Base-by-base conservation (phyloP, 1,140 invertebrate species). In the Venustaconcha ellipsiformis region DNA sequence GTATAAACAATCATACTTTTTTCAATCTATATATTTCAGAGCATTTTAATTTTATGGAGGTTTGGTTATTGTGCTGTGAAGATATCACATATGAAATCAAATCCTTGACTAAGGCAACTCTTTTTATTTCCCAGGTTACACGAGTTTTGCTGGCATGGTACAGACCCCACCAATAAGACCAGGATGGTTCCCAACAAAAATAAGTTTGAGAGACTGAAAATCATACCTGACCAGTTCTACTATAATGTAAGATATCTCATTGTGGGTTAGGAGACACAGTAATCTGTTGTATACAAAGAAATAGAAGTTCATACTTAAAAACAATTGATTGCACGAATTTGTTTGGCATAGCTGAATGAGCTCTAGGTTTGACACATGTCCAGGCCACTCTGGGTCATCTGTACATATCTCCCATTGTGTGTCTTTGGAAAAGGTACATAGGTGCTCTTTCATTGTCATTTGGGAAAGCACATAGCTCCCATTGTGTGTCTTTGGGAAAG, bases 151-250 rank as follows among this genome's bases (percentile, higher is more conserved):
- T 89, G 88, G 88, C 88, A 89, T 80, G 88, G 88, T 2, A 83
- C 82, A 69, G 86, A 88, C 75, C 84, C 83, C 2, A 70, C 80
- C 1, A 88, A 87, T 76, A 89, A 89, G 74, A 88, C 87, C 12
- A 78, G 78, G 15, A 79, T 85, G 23, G 77, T 85, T 13, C 81
- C 83, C 37, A 78, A 77, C 55, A 63, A 70, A n/a, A 72, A 82
- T 37, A 78, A 71, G 17, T 88, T 89, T 78, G 82, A 82, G 63
- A 82, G 82, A 58, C 75, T 89, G 4, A 80, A 84, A 62, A 81
- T 88, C 56, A 88, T 88, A 18, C 88, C 88, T 20, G 87, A 87
- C 70, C 88, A 89, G 79, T 87, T 89, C 75, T 89, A 89, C 67
- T 89, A 89, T 70, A 89, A 89, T 84, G 87, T 88, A 81, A 79